These are phyloP conservation scores for Onychorhynchus coronatus DNA, from an alignment of 2,113 vertebrate genomes.

Conservation along the genomic window DNA sequence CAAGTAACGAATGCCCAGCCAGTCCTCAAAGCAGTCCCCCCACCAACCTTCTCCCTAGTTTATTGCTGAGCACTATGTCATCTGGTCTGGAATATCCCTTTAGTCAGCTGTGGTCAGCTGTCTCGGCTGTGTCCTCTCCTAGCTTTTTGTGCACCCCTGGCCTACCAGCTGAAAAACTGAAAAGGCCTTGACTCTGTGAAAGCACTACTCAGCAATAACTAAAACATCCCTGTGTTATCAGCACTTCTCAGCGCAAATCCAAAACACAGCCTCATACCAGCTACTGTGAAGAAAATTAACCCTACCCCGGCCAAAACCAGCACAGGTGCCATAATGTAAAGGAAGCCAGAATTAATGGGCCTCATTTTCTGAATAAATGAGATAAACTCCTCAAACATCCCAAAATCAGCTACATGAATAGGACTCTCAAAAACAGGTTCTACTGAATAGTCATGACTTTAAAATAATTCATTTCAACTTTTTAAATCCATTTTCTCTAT, in stretches of 20 bases:
- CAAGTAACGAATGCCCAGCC: neutral
- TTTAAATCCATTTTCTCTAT: neutral
- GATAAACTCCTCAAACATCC: neutral
- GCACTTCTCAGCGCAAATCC: neutral
- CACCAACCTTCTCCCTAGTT: neutral
- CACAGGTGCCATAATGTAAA: neutral
- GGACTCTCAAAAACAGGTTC: neutral
- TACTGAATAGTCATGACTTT: neutral
- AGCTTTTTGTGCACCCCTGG: neutral
- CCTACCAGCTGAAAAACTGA: neutral
- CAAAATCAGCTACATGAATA: neutral
- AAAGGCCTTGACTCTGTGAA: neutral
- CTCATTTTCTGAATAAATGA: neutral
- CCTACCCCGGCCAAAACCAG: neutral
- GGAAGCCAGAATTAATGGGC: neutral
- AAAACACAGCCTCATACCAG: neutral
- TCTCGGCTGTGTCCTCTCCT: neutral
- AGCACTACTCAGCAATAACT: neutral
- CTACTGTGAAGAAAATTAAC: neutral
- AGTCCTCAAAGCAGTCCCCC: accelerated
- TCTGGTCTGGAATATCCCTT: neutral
- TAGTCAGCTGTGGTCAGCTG: neutral
- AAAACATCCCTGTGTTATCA: neutral
- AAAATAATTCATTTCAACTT: neutral
- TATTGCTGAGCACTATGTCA: neutral